These are phyloP conservation scores for Oscheius sp. DNA, from an alignment of 2,888 invertebrate species.

Conservation along the genomic window DNA sequence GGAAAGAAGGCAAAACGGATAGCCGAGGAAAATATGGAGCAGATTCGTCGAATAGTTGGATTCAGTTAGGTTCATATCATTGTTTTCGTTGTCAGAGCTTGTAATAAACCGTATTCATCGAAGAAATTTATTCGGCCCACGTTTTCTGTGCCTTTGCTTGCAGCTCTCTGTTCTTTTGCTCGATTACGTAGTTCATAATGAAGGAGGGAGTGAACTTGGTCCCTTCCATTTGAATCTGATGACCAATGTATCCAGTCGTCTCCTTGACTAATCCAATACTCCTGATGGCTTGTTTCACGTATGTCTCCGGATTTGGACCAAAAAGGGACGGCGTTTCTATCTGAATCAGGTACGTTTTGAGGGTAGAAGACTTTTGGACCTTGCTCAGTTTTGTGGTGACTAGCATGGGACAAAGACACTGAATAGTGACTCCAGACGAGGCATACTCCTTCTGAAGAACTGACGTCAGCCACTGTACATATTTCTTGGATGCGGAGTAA, in stretches of 20 bases:
- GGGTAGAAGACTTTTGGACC: constrained; percentile 39
- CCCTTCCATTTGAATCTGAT: constrained; percentile 23
- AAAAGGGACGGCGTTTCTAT: constrained; percentile 54
- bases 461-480: constrained; percentile 68
- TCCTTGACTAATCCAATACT: constrained; percentile 63
- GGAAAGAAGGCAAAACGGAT: constrained; percentile 44
- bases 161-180: neutral
- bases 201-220: neutral
- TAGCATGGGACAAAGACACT: constrained; percentile 68
- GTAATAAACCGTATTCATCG: no score
- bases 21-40: constrained; percentile 48
- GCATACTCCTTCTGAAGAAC: constrained; percentile 75
- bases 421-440: constrained; percentile 74
- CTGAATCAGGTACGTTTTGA: constrained; percentile 71
- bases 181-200: neutral
- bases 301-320: constrained; percentile 54
- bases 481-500: constrained; percentile 86
- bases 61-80: constrained; percentile 17
- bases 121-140: neutral
- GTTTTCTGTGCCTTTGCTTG: neutral
- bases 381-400: constrained; percentile 71
- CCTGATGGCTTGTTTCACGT: constrained; percentile 59
- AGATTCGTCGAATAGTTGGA: constrained; percentile 46
- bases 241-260: constrained; percentile 62
- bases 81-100: neutral